phyloP scores from a whole-genome alignment of 1,140 invertebrate species.

The Palaemon carinicauda region DNA sequence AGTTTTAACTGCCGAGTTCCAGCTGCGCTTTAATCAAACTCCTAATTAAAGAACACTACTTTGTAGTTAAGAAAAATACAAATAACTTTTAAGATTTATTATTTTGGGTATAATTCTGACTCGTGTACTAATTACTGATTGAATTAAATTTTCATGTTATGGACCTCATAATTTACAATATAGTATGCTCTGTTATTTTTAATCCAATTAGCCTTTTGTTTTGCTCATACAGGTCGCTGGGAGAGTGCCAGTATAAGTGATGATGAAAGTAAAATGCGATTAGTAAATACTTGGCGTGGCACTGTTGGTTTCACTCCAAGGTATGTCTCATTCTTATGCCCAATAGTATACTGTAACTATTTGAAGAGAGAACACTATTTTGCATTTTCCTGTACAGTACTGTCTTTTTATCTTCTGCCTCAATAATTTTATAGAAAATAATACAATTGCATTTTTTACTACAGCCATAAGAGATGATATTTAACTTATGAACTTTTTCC shows the following conservation, averaged over 20 bases:
- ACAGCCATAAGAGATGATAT: too few relatives aligned
- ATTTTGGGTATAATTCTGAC: neutral
- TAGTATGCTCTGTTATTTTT: too few relatives aligned
- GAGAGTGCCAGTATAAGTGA: constrained; percentile 13
- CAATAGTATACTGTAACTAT: neutral
- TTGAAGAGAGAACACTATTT: neutral
- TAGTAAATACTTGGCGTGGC: constrained; percentile 21
- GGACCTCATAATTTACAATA: neutral
- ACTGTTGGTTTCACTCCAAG: constrained; percentile 14
- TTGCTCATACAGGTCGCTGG: constrained; percentile 30
- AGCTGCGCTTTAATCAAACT: too few relatives aligned
- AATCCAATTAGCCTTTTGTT: neutral
- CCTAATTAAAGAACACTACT: too few relatives aligned
- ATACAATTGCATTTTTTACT: too few relatives aligned
- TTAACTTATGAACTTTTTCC: too few relatives aligned
- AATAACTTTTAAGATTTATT: too few relatives aligned
- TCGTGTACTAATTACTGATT: neutral
- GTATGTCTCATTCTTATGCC: neutral
- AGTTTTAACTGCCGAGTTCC: too few relatives aligned
- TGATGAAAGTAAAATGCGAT: constrained; percentile 25
- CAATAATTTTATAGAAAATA: too few relatives aligned
- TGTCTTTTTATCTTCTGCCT: too few relatives aligned
- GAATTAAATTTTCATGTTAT: neutral
- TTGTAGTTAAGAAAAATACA: too few relatives aligned
- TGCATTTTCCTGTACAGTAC: neutral